Conservation (phyloP, 2,888 invertebrate genomes). For the Miltochrista miniata region DNA sequence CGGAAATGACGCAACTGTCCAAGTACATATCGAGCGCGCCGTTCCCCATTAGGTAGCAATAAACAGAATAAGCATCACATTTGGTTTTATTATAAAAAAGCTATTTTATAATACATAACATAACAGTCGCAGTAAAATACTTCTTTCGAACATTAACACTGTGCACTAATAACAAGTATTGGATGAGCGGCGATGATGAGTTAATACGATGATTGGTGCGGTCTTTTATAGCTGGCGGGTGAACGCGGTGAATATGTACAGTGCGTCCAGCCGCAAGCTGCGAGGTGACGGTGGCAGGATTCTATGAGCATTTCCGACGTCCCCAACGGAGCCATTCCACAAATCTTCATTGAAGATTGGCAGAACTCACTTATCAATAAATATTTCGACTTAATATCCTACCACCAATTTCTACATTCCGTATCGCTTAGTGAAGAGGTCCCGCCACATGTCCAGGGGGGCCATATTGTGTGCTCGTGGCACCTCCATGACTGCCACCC, state of each 20-base stretch:
- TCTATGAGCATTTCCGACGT: slow-evolving; percentile 12
- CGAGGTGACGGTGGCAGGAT: slow-evolving; percentile 40
- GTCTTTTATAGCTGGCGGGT: slow-evolving; percentile 44
- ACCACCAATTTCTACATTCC: slow-evolving; percentile 48
- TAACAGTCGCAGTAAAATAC: slow-evolving; percentile 78
- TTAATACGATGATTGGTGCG: slow-evolving; percentile 48
- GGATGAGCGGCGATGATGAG: slow-evolving; percentile 64
- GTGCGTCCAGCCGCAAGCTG: slow-evolving; percentile 54
- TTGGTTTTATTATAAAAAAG: slow-evolving; percentile 78
- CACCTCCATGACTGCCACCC: slow-evolving; percentile 60
- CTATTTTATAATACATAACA: slow-evolving; percentile 77
- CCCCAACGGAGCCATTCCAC: slow-evolving; percentile 10
- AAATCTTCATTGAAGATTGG: slow-evolving; percentile 24
- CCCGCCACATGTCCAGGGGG: slow-evolving; percentile 80
- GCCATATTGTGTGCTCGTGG: slow-evolving; percentile 78
- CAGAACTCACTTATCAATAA: slow-evolving; percentile 56
- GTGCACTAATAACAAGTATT: slow-evolving; percentile 81
- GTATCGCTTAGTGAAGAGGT: slow-evolving; percentile 68
- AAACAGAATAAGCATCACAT: slow-evolving; percentile 67
- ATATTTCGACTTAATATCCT: slow-evolving; percentile 56
- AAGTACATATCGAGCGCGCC: slow-evolving; percentile 35
- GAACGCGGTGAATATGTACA: slow-evolving; percentile 74
- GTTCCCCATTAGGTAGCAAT: slow-evolving; percentile 49
- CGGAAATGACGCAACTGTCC: slow-evolving; percentile 61
- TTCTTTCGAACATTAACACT: slow-evolving; percentile 74